phyloP scores from a whole-genome alignment of 2,113 vertebrate species.

The Brevimyrus niger region DNA sequence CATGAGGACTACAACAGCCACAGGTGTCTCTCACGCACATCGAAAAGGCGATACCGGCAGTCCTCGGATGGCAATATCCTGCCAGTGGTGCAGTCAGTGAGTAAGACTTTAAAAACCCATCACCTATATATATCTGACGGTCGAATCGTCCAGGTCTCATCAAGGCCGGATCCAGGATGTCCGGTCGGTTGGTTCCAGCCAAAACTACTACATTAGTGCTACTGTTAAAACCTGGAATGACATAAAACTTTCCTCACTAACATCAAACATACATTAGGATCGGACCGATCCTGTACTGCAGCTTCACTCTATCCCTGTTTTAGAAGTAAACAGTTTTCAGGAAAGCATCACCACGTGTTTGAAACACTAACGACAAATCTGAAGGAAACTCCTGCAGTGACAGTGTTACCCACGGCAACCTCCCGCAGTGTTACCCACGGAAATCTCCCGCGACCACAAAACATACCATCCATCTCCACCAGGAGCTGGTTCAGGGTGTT shows the following conservation, averaged over 20 bases:
- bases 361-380: neutral
- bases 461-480: constrained; percentile 57
- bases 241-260: neutral
- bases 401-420: neutral
- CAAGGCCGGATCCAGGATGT: constrained; percentile 65
- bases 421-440: neutral
- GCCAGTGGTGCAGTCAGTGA: neutral
- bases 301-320: neutral
- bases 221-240: constrained; percentile 63
- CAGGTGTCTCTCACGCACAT: neutral
- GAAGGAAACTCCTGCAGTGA: neutral
- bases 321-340: neutral
- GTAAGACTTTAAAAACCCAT: constrained; percentile 14
- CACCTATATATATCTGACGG: constrained; percentile 66
- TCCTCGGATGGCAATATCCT: neutral
- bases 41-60: neutral
- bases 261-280: neutral
- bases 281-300: neutral
- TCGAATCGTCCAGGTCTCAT: constrained; percentile 67
- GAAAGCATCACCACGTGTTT: neutral
- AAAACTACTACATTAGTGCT: constrained; percentile 62
- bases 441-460: neutral
- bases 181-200: constrained; percentile 65
- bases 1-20: neutral
- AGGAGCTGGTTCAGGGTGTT: constrained; percentile 61